Base-by-base conservation (phyloP, 2,113 vertebrate species). In the Globicephala melas region DNA sequence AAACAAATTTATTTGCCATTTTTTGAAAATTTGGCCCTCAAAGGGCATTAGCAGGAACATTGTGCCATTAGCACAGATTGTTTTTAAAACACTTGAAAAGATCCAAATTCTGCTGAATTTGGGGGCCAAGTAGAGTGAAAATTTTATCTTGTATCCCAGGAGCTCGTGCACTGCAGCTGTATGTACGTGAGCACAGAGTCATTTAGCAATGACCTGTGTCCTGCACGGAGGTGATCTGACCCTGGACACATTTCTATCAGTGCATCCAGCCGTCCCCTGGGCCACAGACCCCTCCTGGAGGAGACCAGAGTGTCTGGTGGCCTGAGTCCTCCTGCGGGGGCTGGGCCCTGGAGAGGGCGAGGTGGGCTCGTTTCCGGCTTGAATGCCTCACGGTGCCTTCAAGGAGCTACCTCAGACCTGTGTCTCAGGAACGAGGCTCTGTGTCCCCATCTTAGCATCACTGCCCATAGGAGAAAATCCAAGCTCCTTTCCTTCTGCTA, bases 21-120 rank as follows among this genome's bases (percentile, higher is more conserved):
- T 96, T 92, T 44, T 87, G 85, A 96, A 95, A 88, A 92, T 79
- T 92, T 96, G 96, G 83, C 96, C 96, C 90, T 97, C 79, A 86
- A 62, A 92, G 94, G 94, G 87, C 87, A 84, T 88, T 74, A 87
- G 76, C 68, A n/a, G 90, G 92, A 81, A 92, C 53, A 71, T 38
- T 38, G 33, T 92, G 89, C 95, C 92, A 83, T 96, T 94, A 93
- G 63, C 90, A 95, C 92, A 96, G 98, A 93, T 62, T 84, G 95
- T 96, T 97, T 94, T 70, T 65, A 92, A 94, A 93, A 95, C 89
- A 95, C 89, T 95, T 88, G 33, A 63, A 80, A 70, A 97, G 73
- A 94, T 92, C 92, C 92, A 85, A 81, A 91, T 83, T 38, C 82
- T 67, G 12, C 36, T 96, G 81, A 47, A 80, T 73, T 53, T 44